Evolutionary conservation across 1,140 invertebrate species (phyloP), one percentile per base, ranked within the genome.

Genomic region (Procambarus clarkii): DNA sequence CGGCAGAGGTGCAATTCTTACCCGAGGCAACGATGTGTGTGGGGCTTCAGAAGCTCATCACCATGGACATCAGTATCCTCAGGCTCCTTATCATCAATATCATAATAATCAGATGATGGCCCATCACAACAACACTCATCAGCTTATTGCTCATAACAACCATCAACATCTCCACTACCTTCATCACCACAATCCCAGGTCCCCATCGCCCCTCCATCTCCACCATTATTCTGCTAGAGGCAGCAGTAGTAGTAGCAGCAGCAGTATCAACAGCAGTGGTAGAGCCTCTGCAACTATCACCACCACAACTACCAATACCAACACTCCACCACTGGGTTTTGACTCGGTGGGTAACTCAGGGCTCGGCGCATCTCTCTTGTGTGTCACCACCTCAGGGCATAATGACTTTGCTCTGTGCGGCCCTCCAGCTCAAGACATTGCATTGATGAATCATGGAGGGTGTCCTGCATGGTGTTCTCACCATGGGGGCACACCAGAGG

Each of bases 381-480:
- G 89, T 85, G 89, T 91, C 83, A 91, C 89, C 89, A 91, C 82
- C 89, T 91, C 89, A 91, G 89, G 89, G 82, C 89, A 91, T 90
- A 90, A 90, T 86, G 89, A 91, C 48, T 83, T 91, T 54, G 89
- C 82, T 85, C 74, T 91, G 89, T 91, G 89, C 58, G 82, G 89
- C 74, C 89, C 89, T 78, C 89, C 89, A 86, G 82, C 82, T 64
- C 82, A 85, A 64, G 89, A 91, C 48, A 48, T 84, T 58, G 83
- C 81, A 46, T 76, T 91, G n/a, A 86, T 91, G 89, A 91, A 85
- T 78, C 89, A 91, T 48, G 89, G 89, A 69, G 89, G 74, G 18
- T 91, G 89, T 79, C 89, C 89, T 64, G 89, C 89, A 11, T 91
- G 89, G 89, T 91, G 89, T 82, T 85, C 89, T 71, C 89, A 91